Evolutionary conservation across 2,888 invertebrate species (phyloP), one percentile per base, ranked within the genome.

Genomic region (Endotricha flammealis): DNA sequence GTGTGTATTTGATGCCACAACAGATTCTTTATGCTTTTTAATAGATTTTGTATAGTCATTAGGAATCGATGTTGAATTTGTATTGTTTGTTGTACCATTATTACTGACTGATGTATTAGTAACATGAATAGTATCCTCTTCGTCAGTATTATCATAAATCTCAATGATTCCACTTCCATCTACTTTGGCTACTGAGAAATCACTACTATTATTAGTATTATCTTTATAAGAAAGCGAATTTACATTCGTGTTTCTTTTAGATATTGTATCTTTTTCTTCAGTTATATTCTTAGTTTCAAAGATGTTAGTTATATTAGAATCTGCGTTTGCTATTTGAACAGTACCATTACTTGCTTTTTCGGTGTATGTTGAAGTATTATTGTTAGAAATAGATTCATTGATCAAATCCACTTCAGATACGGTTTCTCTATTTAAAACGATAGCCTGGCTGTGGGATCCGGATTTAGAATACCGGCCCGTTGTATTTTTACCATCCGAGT

Each of bases 171-270:
- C 12, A 1, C 16, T 9, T 16, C 25, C 32, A 27, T 7, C n/a
- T 11, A 17, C 32, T 8, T 16, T 14, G 2, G 32, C 33, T n/a
- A 11, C 12, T 25, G 27, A 16, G n/a, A 20, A 27, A 33, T 33
- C 17, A 33, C 8, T 16, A 10, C 14, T 9, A 12, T 17, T 14
- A 13, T 20, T 20, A 9, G 9, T 29, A 22, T 34, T 12, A 11
- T 25, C 27, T 17, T 14, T 8, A 17, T 33, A 13, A 1, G 14
- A 20, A 4, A 34, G 22, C 10, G 34, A 12, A n/a, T 2, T 20
- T 6, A 10, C 13, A 22, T 10, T 13, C 2, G 27, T 16, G 5
- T 10, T 20, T n/a, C 27, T 6, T 27, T 17, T 28, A n/a, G 17
- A 9, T 9, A 27, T 9, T 8, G 20, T 28, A 12, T 27, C 27